Percentiles rank a stretch among this genome's conserved stretches.
Conservation (phyloP, 2,888 invertebrate genomes). For the Leptinotarsa peninsularis region DNA sequence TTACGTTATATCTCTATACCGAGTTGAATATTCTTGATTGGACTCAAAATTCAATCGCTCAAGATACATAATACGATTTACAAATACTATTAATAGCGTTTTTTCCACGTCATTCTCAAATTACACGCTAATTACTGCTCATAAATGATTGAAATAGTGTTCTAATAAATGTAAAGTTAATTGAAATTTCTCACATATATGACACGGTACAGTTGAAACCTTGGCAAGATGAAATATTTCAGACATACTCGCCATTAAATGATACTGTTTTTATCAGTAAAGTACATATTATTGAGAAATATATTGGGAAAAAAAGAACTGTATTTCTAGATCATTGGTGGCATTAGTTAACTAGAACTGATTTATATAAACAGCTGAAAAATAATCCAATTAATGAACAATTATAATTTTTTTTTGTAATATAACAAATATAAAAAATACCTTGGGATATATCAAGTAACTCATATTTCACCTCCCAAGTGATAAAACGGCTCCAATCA, state of each 20-base stretch:
- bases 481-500: too few species aligned
- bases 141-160: slow-evolving; percentile 16
- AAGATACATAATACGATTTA: too few species aligned
- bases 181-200: slow-evolving; percentile 24
- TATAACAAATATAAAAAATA: too few species aligned
- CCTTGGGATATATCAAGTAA: too few species aligned
- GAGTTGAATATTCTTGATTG: neutral
- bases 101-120: slow-evolving; percentile 17
- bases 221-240: slow-evolving; percentile 17
- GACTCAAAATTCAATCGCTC: too few species aligned
- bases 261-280: neutral
- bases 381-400: too few species aligned
- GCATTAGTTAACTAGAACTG: too few species aligned
- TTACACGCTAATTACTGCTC: slow-evolving; percentile 17
- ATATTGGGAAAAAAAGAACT: too few species aligned
- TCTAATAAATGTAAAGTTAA: slow-evolving; percentile 6
- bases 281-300: neutral
- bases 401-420: too few species aligned
- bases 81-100: neutral
- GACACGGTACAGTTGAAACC: slow-evolving; percentile 19
- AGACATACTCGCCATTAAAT: neutral
- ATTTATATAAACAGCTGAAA: too few species aligned
- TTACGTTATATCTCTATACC: neutral
- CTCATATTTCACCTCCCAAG: too few species aligned
- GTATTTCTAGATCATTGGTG: too few species aligned